phyloP scores from a whole-genome alignment of 2,113 vertebrate species.

The Synchiropus splendidus region DNA sequence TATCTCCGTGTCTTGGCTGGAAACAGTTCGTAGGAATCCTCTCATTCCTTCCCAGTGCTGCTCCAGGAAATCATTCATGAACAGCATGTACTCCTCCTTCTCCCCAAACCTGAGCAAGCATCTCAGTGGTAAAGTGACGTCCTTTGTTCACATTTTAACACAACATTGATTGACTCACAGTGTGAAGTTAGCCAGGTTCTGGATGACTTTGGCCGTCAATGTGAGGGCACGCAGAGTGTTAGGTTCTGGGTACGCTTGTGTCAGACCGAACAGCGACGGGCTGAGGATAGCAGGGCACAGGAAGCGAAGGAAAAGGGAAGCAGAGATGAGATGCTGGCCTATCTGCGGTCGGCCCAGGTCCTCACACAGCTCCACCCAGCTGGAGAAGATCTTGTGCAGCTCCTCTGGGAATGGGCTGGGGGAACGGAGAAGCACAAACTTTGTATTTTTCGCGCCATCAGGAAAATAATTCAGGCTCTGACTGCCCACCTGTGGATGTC shows the following conservation, averaged over 20 bases:
- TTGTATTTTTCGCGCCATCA: not conserved
- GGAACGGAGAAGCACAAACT: not conserved
- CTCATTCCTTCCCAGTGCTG: slow-evolving; percentile 76
- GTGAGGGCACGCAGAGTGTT: slow-evolving; percentile 80
- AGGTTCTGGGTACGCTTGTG: slow-evolving; percentile 77
- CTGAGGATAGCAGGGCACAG: slow-evolving; percentile 88
- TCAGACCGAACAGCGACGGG: slow-evolving; percentile 86
- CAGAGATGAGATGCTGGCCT: slow-evolving; percentile 80
- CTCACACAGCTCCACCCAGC: slow-evolving; percentile 76
- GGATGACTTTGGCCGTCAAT: slow-evolving; percentile 89
- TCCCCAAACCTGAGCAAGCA: slow-evolving; percentile 78
- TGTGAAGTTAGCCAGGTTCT: slow-evolving; percentile 90
- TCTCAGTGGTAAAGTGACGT: not conserved
- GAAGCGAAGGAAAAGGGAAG: slow-evolving; percentile 88
- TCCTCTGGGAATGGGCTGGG: slow-evolving; percentile 80
- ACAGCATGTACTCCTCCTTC: slow-evolving; percentile 94
- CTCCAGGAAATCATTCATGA: slow-evolving; percentile 90
- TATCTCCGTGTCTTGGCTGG: slow-evolving; percentile 63
- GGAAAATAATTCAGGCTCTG: not conserved
- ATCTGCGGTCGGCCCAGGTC: slow-evolving; percentile 66
- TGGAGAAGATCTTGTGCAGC: slow-evolving; percentile 78
- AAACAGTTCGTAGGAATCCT: slow-evolving; percentile 72
- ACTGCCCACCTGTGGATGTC: slow-evolving; percentile 68
- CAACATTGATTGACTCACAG: slow-evolving; percentile 63
- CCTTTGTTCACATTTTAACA: no score